Evolutionary conservation across 2,888 invertebrate species (phyloP), one percentile per base, ranked within the genome.

Genomic region (Syrista parreyssii): DNA sequence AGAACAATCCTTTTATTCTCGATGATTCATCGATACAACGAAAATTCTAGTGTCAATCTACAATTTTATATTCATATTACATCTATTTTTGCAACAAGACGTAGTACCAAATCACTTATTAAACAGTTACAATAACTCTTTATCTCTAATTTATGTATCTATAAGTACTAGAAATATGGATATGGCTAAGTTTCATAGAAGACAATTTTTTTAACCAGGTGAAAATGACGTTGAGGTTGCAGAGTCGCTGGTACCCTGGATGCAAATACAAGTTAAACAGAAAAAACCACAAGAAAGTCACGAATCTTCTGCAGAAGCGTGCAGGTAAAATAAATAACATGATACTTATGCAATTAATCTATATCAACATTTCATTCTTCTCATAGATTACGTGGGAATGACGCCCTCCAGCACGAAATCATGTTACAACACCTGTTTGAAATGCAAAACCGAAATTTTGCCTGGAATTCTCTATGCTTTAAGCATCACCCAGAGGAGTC

Each of bases 181-280:
- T n/a, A 33, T 35, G 12, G 9, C 12, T 12, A 23, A 30, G 32
- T 34, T 72, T 76, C 55, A 23, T 55, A 9, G 1, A 23, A 4
- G 23, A 55, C 23, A 55, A 32, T 82, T 79, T 80, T 82, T 84
- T 80, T 69, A 82, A 82, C 35, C 85, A 92, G 94, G 94, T 81
- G 95, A 95, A 89, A 95, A 95, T 87, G 95, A 95, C 88, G 94
- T 95, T 12, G 95, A 95, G 87, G 93, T 93, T 83, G 93, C 93
- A 0, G 94, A 94, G 89, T 92, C 94, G 71, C 84, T 90, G 36
- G 81, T 86, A 40, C 87, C 89, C 0, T 89, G 89, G 88, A 80
- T 88, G 79, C 87, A 87, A 23, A 55, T 55, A 55, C 55, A 55
- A 55, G 23, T 55, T 68, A 85, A 85, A 75, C 76, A 82, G 30